Percentiles rank a stretch among this genome's conserved stretches.
Evolutionary conservation across 2,888 invertebrate species (phyloP).

Genomic region (Serripes groenlandicus): DNA sequence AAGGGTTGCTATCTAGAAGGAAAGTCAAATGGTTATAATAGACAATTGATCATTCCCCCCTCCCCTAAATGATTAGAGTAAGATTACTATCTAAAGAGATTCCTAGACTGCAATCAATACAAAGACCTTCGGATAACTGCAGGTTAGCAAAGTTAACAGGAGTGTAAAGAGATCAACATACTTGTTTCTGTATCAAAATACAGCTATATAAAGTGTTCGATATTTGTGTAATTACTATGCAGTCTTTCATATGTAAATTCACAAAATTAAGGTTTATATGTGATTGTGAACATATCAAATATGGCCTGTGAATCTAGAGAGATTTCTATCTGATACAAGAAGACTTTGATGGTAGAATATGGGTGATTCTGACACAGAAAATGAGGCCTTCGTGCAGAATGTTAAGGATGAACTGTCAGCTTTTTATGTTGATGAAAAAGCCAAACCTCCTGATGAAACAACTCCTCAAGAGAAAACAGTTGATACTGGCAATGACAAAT

Average conservation of each 20-base stretch:
- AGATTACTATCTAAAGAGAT: too few relatives aligned
- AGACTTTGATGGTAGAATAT: slow-evolving; percentile 20
- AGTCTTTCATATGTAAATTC: neutral
- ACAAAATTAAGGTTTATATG: neutral
- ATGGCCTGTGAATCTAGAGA: neutral
- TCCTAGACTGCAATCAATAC: too few relatives aligned
- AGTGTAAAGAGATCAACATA: neutral
- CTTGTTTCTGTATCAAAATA: neutral
- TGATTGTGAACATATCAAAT: neutral
- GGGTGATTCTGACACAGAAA: slow-evolving; percentile 59
- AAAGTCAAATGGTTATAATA: too few relatives aligned
- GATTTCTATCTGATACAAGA: neutral
- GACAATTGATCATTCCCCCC: too few relatives aligned
- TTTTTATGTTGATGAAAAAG: slow-evolving; percentile 66
- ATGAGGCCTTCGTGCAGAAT: slow-evolving; percentile 69
- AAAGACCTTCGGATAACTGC: too few relatives aligned
- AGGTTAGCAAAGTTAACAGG: too few relatives aligned
- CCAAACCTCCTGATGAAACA: slow-evolving; percentile 28
- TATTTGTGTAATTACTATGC: too few relatives aligned
- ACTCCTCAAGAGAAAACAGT: slow-evolving; percentile 10
- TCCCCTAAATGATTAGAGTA: too few relatives aligned
- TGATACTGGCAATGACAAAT: neutral
- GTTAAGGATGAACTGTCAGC: slow-evolving; percentile 67
- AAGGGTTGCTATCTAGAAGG: too few relatives aligned
- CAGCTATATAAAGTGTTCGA: too few relatives aligned